phyloP scores from a whole-genome alignment of 1,140 invertebrate genomes.

The Colletes gigas region DNA sequence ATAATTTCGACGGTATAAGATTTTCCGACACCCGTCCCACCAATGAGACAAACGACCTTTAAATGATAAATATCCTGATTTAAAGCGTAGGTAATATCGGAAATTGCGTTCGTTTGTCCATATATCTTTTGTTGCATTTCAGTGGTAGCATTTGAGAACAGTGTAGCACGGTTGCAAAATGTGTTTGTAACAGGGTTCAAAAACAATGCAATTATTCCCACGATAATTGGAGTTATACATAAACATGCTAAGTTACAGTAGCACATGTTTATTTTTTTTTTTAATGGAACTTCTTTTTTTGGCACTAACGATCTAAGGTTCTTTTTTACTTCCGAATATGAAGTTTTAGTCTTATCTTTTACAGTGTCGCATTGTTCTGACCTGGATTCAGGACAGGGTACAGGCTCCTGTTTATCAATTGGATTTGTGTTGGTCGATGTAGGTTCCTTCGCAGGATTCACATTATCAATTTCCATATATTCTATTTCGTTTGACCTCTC shows the following conservation, averaged over 20 bases:
- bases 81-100: not conserved
- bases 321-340: conserved; percentile 52
- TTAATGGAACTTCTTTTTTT: conserved; percentile 19
- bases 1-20: conserved; percentile 75
- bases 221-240: conserved; percentile 40
- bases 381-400: not conserved
- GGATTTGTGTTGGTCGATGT: no score
- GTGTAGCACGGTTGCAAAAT: conserved; percentile 52
- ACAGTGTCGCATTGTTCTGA: not conserved
- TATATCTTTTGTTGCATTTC: conserved; percentile 67
- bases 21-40: conserved; percentile 78
- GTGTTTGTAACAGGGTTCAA: conserved; percentile 48
- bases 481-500: not conserved
- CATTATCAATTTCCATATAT: conserved; percentile 20
- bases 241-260: conserved; percentile 45
- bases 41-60: conserved; percentile 66
- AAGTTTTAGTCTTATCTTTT: not conserved
- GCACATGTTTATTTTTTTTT: not conserved
- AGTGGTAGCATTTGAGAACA: conserved; percentile 60
- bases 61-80: conserved; percentile 25
- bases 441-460: not conserved
- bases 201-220: conserved; percentile 48
- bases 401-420: not conserved
- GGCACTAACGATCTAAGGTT: conserved; percentile 51
- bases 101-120: conserved; percentile 66